Base-by-base conservation (phyloP, 2,113 vertebrate genomes). In the Ochotona princeps region DNA sequence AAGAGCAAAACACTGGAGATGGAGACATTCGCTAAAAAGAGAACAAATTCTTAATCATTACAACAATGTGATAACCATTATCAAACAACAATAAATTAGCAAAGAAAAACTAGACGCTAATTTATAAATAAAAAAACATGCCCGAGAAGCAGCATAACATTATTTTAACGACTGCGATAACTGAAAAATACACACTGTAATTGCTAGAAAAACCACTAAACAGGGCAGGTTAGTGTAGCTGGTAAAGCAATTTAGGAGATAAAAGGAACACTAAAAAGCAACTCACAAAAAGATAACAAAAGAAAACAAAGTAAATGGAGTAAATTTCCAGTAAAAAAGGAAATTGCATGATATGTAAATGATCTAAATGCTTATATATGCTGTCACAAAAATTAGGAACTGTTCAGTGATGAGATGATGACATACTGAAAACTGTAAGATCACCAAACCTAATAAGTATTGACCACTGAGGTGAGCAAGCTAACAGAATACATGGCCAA, bases 81-180 rank as follows among this genome's bases (percentile, higher is more conserved):
- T 47, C 15, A 88, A 83, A 87, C 75, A 86, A 49, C 60, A 8
- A 61, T 26, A 92, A 81, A 54, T 44, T 72, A 2, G 17, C 38
- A 74, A 92, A 89, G 18, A 75, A 84, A 65, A 51, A 63, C 23
- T 79, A 87, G 70, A 83, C n/a, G 81, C 76, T 32, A 82, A 81
- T 66, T 67, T 54, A 13, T 89, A 15, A 89, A 84, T 57, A 57
- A 57, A 57, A 44, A 87, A 28, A 85, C 30, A 84, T 57, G 6
- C 51, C 15, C 38, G 73, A 69, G 54, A n/a, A 87, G 14, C 54
- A 69, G 69, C 72, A 73, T 17, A 69, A 70, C 57, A 60, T 75
- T 92, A 90, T 72, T 47, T 86, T 61, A 51, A 72, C 60, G 15
- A 78, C 1, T 26, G 18, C 35, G 72, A 21, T 75, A 88, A 94